Percentiles rank a stretch among this genome's conserved stretches.
Evolutionary conservation across 2,888 invertebrate genomes (phyloP).

Genomic region (Beris morrisii): DNA sequence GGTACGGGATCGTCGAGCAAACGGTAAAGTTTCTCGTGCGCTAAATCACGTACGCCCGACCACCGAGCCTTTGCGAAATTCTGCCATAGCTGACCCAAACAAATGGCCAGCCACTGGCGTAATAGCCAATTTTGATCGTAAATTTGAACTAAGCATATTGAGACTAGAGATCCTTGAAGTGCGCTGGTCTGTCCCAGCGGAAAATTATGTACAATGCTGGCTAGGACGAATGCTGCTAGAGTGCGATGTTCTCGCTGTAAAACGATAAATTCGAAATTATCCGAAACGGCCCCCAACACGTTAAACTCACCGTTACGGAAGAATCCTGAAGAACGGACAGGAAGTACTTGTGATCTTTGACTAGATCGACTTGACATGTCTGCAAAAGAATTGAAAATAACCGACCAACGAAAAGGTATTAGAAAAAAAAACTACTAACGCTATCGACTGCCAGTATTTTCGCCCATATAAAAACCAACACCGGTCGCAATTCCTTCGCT

Average conservation of each 20-base stretch:
- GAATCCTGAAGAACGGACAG: slow-evolving; percentile 87
- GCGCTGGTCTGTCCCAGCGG: slow-evolving; percentile 88
- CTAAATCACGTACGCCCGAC: slow-evolving; percentile 93
- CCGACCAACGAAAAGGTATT: neutral
- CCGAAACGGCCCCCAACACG: too few relatives aligned
- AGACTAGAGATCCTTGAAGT: slow-evolving; percentile 84
- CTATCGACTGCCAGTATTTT: slow-evolving; percentile 96
- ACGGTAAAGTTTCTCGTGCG: slow-evolving; percentile 91
- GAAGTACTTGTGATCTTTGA: slow-evolving; percentile 96
- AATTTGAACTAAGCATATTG: slow-evolving; percentile 89
- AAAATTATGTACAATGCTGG: slow-evolving; percentile 90
- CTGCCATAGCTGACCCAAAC: slow-evolving; percentile 88
- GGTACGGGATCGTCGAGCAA: slow-evolving; percentile 80
- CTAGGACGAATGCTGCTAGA: slow-evolving; percentile 91
- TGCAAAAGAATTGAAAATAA: slow-evolving; percentile 60
- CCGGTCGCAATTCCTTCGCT: slow-evolving; percentile 86
- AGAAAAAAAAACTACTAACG: slow-evolving; percentile 61
- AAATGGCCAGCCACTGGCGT: slow-evolving; percentile 88
- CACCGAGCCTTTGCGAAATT: slow-evolving; percentile 86
- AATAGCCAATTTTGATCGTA: slow-evolving; percentile 68
- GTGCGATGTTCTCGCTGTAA: slow-evolving; percentile 80
- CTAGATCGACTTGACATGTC: slow-evolving; percentile 93
- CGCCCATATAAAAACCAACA: slow-evolving; percentile 98
- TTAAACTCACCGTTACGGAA: slow-evolving; percentile 73
- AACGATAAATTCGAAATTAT: too few relatives aligned